These are phyloP conservation scores for Strix uralensis DNA, from an alignment of 2,113 vertebrate species.

Conservation along the genomic window DNA sequence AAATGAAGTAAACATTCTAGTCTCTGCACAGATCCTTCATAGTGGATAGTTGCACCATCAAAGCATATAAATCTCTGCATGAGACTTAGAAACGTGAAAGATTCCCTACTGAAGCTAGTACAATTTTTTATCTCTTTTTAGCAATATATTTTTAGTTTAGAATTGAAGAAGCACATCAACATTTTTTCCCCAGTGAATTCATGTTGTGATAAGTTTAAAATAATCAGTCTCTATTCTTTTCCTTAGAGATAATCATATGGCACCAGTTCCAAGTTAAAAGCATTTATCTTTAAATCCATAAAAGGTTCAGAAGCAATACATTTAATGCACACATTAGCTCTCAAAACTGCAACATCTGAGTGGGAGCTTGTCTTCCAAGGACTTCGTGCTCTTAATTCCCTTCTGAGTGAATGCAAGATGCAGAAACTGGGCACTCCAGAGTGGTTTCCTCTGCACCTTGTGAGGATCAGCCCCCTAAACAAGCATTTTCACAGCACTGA, in stretches of 20 bases:
- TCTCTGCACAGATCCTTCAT: not conserved
- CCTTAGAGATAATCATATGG: not conserved
- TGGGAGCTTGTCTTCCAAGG: not conserved
- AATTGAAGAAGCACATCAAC: not conserved
- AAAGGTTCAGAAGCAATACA: constrained; percentile 1
- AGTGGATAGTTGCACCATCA: not conserved
- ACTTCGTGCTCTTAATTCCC: not conserved
- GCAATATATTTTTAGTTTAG: not conserved
- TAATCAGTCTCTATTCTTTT: not conserved
- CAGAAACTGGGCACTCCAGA: not conserved
- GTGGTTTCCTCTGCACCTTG: not conserved
- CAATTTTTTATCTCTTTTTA: not conserved
- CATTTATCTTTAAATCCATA: not conserved
- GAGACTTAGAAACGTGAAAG: not conserved
- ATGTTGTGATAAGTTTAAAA: constrained; percentile 9
- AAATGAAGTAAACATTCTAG: not conserved
- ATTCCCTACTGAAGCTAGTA: not conserved
- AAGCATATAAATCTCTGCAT: not conserved
- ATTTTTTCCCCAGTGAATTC: not conserved
- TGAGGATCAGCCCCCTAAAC: not conserved
- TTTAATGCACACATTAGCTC: not conserved
- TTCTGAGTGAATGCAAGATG: not conserved
- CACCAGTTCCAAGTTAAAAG: not conserved
- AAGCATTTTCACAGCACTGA: not conserved
- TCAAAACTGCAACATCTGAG: not conserved